Evolutionary conservation across 2,113 vertebrate species (phyloP), one percentile per base, ranked within the genome.

Genomic region (Thomomys bottae): DNA sequence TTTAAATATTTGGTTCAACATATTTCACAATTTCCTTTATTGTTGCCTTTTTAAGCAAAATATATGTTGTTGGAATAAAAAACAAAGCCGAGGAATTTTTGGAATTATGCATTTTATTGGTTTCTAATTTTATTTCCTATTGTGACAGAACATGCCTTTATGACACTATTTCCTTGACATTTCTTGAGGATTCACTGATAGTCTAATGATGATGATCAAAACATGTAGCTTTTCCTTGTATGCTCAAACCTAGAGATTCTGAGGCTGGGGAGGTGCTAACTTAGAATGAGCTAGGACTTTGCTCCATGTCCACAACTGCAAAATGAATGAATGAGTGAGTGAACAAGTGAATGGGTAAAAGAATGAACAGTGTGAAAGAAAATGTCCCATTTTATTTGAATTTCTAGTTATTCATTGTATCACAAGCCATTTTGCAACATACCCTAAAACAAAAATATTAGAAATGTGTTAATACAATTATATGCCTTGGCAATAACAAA

Each of bases 11-110:
- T 32, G 2, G 20, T 71, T 76, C n/a, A 80, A 77, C 80, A 5
- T 78, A 82, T 87, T 71, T 86, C 61, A 80, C 36, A 90, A 64
- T 87, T 84, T 90, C 45, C 49, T 79, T 59, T 24, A 57, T 54
- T 54, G 49, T 54, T 54, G 14, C 49, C 49, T 15, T 54, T 54
- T 54, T 54, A 54, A 54, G 38, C 26, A 45, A 87, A 92, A 36
- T 73, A 34, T 10, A 14, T 40, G 38, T 38, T 84, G 70, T 20
- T 54, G 54, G 87, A 49, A 73, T 38, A 42, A 45, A 86, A 71
- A 88, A 83, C 54, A 28, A n/a, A n/a, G n/a, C n/a, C n/a, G n/a
- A 26, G 34, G 26, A 3, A 9, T 1, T 17, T 67, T 66, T 63
- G 34, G 4, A 75, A 49, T n/a, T 28, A 20, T 6, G 8, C 7